Conservation (phyloP, 2,888 invertebrate genomes). For the Rhimphoctona megacephalus region DNA sequence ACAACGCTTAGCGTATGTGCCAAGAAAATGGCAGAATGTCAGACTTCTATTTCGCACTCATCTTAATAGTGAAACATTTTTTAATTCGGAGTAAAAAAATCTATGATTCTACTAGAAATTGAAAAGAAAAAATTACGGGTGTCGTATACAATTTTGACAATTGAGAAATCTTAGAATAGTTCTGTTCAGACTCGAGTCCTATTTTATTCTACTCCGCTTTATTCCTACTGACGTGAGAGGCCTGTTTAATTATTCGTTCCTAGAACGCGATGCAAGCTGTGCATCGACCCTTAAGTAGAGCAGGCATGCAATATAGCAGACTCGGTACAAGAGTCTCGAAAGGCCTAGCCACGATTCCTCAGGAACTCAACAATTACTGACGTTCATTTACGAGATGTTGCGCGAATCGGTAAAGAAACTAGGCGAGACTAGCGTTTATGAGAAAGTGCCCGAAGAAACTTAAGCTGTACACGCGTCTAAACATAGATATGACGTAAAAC, state of each 20-base stretch:
- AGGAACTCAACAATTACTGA: slow-evolving; percentile 25
- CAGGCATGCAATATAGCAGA: slow-evolving; percentile 33
- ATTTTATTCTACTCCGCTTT: slow-evolving; percentile 1
- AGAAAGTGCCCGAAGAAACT: not conserved
- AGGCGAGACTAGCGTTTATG: not conserved
- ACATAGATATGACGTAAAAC: slow-evolving; percentile 2
- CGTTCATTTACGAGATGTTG: slow-evolving; percentile 39
- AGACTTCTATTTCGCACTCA: not conserved
- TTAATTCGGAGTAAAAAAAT: not conserved
- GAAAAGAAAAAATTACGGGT: not conserved
- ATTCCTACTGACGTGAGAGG: slow-evolving; percentile 13
- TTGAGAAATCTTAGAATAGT: not conserved
- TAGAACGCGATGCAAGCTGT: slow-evolving; percentile 48
- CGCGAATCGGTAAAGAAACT: slow-evolving; percentile 36
- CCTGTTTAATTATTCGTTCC: slow-evolving; percentile 53
- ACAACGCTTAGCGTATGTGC: not conserved
- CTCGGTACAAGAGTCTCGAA: slow-evolving; percentile 18
- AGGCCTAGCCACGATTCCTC: slow-evolving; percentile 43
- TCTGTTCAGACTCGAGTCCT: not conserved
- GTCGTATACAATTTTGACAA: not conserved
- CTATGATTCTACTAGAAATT: not conserved
- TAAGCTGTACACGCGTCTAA: not conserved
- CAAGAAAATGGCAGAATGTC: slow-evolving; percentile 25
- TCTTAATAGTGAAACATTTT: not conserved
- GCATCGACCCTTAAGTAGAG: slow-evolving; percentile 64